Base-by-base conservation (phyloP, 2,113 vertebrate genomes). In the Nibea coibor region DNA sequence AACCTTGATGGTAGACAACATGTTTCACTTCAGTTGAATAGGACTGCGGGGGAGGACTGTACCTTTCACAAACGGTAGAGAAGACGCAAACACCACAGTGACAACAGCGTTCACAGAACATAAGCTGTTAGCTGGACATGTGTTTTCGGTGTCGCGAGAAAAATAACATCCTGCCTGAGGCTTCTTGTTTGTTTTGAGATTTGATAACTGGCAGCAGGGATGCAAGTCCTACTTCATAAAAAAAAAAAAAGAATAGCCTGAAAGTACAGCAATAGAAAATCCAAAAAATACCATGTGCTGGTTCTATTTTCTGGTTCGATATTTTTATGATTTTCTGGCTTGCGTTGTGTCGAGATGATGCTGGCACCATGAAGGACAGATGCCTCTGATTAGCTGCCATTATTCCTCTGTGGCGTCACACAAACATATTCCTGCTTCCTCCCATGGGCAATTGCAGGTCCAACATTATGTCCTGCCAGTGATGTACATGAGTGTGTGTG, bases 351-450 rank as follows among this genome's bases (percentile, higher is more conserved):
- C 58, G 77, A 65, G 79, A 86, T 22, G 79, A 78, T 28, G 59
- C 75, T 90, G 90, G 90, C 88, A 82, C 51, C 51, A 45, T 5
- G 10, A 67, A 62, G 80, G 39, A 86, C 91, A 90, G 88, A 92
- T 92, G 89, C 84, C 85, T 90, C 83, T 87, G 88, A 90, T 92
- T 83, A 79, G 80, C 78, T 87, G 87, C 90, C 88, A 92, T 88
- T 75, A 74, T 67, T 90, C 80, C 80, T 74, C 45, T 31, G 86
- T 85, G 73, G 78, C 78, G 12, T 81, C 83, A 75, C 65, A 66
- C 73, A 83, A 88, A 86, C 86, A 87, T 88, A 78, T 89, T 85
- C 80, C 86, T 73, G 73, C 78, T 80, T 81, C 54, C 62, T 86
- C 77, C 77, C 78, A 48, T 69, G 63, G 66, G 80, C 26, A 59